Base-by-base conservation (phyloP, 2,888 invertebrate species). In the Diabrotica balteata region DNA sequence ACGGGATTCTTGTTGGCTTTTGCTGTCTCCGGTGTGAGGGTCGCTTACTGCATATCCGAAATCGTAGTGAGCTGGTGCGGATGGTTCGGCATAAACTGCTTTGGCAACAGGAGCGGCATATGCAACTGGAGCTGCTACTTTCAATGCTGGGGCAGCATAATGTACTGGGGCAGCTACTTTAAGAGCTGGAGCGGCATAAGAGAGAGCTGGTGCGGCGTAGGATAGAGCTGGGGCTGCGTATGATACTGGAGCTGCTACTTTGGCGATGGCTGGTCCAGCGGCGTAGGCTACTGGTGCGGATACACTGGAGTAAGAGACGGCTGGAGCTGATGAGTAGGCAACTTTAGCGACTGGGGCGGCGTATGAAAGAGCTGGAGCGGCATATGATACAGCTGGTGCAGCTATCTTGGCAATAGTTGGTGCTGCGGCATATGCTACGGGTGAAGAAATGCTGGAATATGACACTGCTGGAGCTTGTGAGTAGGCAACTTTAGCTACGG, bases 1-100 rank as follows among this genome's bases (percentile, higher is more conserved):
- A 69, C 87, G 86, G 2, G 81, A 67, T 80, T 87, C 87, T 72
- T 85, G 85, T 73, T 87, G 87, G 73, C 80, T 82, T 75, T 87
- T 87, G 67, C 84, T 83, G 76, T 87, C 87, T 7, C 87, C 87
- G 67, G 87, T 87, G 64, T 75, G 76, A 59, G 79, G 78, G 71
- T 77, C 78, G 71, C 66, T 75, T 54, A 77, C 78, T 63, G 76
- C 68, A 68, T 78, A 78, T 67, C 77, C 76, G 59, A 75, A 80
- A 66, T 78, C 77, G 73, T 78, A 79, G 63, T 77, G 72, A 51
- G 79, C 77, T 60, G 80, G 78, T n/a, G 77, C 76, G 49, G 70
- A 73, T 51, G 73, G 74, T 68, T 76, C 73, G 32, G 79, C 76
- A 9, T 73, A 61, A 47, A 78, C 70, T 54, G 76, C 63, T 59